These are phyloP conservation scores for Hylomyscus alleni DNA, from an alignment of 2,797 vertebrate species.

Conservation along the genomic window DNA sequence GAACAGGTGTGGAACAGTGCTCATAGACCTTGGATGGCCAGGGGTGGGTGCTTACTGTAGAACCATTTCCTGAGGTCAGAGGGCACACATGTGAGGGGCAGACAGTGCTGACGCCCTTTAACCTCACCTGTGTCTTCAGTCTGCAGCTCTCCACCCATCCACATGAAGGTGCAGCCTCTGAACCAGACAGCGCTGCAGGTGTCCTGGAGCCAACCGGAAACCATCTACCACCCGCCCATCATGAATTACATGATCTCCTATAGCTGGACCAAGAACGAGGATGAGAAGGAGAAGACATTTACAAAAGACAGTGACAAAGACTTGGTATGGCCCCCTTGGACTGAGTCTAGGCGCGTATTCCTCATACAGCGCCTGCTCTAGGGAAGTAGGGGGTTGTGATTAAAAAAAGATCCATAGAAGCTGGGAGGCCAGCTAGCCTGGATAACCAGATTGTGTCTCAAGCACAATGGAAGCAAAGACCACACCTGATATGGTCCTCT, in stretches of 20 bases:
- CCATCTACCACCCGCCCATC: constrained; percentile 96
- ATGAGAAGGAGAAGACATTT: constrained; percentile 96
- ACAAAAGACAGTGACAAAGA: constrained; percentile 96
- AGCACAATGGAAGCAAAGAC: neutral
- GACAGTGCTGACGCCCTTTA: neutral
- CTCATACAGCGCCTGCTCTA: fast-evolving
- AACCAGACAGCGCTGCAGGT: constrained; percentile 95
- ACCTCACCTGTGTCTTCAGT: constrained; percentile 87
- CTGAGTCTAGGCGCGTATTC: fast-evolving
- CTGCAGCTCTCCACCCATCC: constrained; percentile 96
- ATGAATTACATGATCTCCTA: constrained; percentile 98
- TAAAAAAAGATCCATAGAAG: neutral
- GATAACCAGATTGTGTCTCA: neutral
- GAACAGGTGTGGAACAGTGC: too few species aligned
- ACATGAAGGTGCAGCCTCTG: constrained; percentile 98
- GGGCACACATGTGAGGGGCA: fast-evolving
- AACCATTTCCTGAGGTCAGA: fast-evolving
- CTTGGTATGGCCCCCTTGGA: constrained; percentile 91
- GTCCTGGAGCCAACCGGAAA: constrained; percentile 95
- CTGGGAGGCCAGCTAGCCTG: neutral
- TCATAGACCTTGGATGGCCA: too few species aligned
- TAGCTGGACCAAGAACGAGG: constrained; percentile 98
- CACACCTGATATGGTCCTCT: neutral
- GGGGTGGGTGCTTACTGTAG: fast-evolving
- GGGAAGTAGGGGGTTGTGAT: neutral